Conservation (phyloP, 2,888 invertebrate genomes). For the Standfussiana lucernea region DNA sequence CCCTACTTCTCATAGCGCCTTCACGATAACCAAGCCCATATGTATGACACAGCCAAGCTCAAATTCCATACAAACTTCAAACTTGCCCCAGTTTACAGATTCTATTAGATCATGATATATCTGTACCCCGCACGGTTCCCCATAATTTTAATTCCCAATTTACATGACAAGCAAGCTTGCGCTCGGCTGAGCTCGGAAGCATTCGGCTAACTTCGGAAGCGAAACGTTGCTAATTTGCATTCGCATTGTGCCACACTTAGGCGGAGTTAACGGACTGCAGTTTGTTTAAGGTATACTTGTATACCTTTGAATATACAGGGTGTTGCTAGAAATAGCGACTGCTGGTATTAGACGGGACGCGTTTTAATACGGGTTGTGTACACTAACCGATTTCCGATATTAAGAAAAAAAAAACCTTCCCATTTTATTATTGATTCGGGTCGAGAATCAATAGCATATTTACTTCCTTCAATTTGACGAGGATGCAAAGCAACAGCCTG, state of each 20-base stretch:
- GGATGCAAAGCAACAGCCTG: too few species aligned
- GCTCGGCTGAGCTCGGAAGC: constrained; percentile 52
- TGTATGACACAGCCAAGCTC: constrained; percentile 9
- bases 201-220: constrained; percentile 51
- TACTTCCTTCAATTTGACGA: too few species aligned
- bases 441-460: too few species aligned
- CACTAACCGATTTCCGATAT: too few species aligned
- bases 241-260: constrained; percentile 60
- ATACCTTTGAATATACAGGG: neutral
- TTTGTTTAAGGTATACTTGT: constrained; percentile 28
- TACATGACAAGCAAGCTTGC: constrained; percentile 64
- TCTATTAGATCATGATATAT: constrained; percentile 57
- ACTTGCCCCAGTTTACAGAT: constrained; percentile 35
- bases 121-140: constrained; percentile 41
- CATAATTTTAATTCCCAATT: constrained; percentile 66
- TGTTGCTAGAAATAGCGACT: neutral
- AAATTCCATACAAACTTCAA: constrained; percentile 33
- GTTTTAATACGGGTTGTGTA: too few species aligned
- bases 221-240: constrained; percentile 65
- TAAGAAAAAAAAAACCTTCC: too few species aligned
- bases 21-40: constrained; percentile 5
- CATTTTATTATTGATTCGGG: too few species aligned
- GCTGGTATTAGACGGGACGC: too few species aligned
- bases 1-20: neutral
- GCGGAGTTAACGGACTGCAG: constrained; percentile 43